Percentiles rank a stretch among this genome's conserved stretches.
phyloP scores from a whole-genome alignment of 1,140 invertebrate genomes.

The Formica exsecta region DNA sequence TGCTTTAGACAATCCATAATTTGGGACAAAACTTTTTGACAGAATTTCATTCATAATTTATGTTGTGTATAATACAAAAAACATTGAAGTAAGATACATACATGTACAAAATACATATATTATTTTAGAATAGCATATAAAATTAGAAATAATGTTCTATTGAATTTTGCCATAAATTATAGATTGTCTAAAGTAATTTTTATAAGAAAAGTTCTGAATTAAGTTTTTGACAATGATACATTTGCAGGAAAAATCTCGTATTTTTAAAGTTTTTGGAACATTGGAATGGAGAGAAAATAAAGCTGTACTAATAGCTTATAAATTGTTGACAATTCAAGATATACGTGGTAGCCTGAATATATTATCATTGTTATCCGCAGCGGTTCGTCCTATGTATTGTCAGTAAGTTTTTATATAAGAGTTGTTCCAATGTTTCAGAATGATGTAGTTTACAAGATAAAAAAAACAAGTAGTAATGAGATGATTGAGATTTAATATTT shows the following conservation, averaged over 20 bases:
- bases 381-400: slow-evolving; percentile 31
- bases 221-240: background rate
- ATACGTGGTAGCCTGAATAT: background rate
- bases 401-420: slow-evolving; percentile 47
- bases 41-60: too few species aligned
- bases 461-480: background rate
- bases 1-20: too few species aligned
- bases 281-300: background rate
- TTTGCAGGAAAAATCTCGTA: slow-evolving; percentile 38
- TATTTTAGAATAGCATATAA: too few species aligned
- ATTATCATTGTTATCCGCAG: slow-evolving; percentile 28
- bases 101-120: too few species aligned
- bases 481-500: background rate
- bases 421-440: background rate
- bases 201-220: background rate
- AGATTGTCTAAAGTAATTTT: too few species aligned
- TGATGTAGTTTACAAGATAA: background rate
- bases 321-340: slow-evolving; percentile 49
- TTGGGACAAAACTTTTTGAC: too few species aligned
- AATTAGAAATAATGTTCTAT: too few species aligned
- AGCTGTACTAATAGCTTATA: slow-evolving; percentile 25
- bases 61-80: too few species aligned
- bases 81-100: too few species aligned
- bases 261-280: slow-evolving; percentile 65
- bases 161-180: too few species aligned